These are phyloP conservation scores for Ceraclea dissimilis DNA, from an alignment of 2,888 invertebrate species.

Conservation along the genomic window DNA sequence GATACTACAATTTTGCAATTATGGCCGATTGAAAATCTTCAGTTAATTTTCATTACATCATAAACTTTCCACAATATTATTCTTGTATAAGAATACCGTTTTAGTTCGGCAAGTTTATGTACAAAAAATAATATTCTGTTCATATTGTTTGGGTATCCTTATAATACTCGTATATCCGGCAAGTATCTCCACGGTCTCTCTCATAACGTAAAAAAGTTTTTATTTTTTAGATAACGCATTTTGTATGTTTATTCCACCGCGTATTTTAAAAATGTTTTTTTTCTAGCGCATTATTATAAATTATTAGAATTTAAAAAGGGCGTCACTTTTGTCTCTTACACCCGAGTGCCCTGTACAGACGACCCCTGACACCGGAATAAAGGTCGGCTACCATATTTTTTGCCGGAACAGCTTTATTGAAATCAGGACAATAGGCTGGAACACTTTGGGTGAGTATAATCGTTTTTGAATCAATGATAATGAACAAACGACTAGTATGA, in stretches of 20 bases:
- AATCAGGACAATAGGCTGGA: background rate
- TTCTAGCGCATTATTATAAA: background rate
- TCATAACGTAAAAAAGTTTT: background rate
- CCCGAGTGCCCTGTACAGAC: background rate
- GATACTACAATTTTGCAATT: too few species aligned
- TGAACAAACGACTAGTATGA: background rate
- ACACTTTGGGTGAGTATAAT: background rate
- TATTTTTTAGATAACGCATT: background rate
- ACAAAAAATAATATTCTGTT: background rate
- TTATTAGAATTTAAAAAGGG: background rate
- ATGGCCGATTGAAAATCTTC: too few species aligned
- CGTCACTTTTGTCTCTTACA: background rate
- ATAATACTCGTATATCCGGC: background rate
- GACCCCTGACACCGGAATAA: background rate
- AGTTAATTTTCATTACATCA: constrained; percentile 3
- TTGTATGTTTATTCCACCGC: background rate
- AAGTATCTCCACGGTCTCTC: background rate
- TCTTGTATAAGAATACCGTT: background rate
- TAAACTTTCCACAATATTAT: constrained; percentile 1
- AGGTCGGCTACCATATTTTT: background rate
- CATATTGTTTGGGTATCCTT: background rate
- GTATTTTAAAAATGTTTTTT: background rate
- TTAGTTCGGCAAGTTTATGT: background rate
- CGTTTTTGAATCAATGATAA: constrained; percentile 1
- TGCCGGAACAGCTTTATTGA: background rate